Percentiles rank a stretch among this genome's conserved stretches.
phyloP scores from a whole-genome alignment of 2,888 invertebrate genomes.

The Xylota segnis region DNA sequence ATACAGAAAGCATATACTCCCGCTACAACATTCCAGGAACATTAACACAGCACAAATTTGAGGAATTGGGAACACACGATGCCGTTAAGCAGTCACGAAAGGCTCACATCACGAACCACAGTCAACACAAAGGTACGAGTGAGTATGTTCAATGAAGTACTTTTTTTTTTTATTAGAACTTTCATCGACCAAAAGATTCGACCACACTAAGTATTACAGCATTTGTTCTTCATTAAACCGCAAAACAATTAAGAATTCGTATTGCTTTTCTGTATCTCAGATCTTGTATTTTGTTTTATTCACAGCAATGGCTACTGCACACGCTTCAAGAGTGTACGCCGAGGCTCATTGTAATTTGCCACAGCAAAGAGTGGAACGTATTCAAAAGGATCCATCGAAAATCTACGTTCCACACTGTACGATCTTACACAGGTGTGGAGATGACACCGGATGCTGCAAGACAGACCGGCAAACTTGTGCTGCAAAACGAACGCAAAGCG shows the following conservation, averaged over 20 bases:
- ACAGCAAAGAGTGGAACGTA: conserved; percentile 90
- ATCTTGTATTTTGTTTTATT: conserved; percentile 43
- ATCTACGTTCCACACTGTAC: conserved; percentile 94
- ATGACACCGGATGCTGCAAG: conserved; percentile 94
- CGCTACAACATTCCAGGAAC: conserved; percentile 81
- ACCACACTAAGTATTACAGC: background rate
- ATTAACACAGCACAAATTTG: conserved; percentile 81
- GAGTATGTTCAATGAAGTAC: no score
- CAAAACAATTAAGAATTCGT: conserved; percentile 5
- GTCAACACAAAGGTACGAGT: conserved; percentile 80
- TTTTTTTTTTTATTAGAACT: conserved; percentile 25
- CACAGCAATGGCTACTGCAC: conserved; percentile 81
- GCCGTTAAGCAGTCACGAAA: conserved; percentile 81
- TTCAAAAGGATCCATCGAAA: conserved; percentile 87
- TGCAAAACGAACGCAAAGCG: conserved; percentile 89
- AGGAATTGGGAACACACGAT: conserved; percentile 81
- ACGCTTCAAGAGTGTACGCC: conserved; percentile 80
- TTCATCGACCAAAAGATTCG: conserved; percentile 4
- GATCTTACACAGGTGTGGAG: conserved; percentile 93
- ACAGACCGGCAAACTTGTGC: conserved; percentile 90
- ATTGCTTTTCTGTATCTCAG: background rate
- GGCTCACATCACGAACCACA: conserved; percentile 79
- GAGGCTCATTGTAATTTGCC: conserved; percentile 85
- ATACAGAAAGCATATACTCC: conserved; percentile 80
- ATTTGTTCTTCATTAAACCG: conserved; percentile 22